Conservation (phyloP, 2,797 vertebrate species). For the Hapalemur alaotrensis region DNA sequence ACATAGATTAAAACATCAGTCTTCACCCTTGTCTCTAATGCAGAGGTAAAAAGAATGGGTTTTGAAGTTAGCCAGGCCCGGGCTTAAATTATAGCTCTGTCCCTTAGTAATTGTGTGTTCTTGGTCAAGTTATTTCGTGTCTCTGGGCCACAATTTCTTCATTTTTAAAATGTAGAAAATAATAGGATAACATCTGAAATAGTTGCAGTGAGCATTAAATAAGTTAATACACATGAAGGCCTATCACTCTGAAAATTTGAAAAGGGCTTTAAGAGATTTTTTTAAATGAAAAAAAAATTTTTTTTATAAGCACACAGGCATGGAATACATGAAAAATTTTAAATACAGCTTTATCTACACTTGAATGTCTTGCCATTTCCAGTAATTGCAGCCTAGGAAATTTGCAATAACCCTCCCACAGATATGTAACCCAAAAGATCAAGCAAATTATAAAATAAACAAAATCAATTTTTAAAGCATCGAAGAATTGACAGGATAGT, state of each 20-base stretch:
- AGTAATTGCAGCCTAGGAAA: not conserved
- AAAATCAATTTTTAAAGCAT: slow-evolving; percentile 4
- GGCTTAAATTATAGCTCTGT: not conserved
- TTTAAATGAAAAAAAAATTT: not conserved
- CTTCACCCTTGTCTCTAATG: not conserved
- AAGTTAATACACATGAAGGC: not conserved
- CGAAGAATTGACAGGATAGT: not conserved
- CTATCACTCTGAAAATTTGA: not conserved
- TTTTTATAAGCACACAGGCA: too few relatives aligned
- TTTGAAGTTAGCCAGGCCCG: not conserved
- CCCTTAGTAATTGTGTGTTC: not conserved
- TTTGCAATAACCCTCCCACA: not conserved
- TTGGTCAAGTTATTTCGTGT: not conserved
- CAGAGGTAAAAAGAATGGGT: not conserved
- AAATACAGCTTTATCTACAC: not conserved
- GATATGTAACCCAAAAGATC: not conserved
- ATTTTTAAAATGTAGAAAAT: not conserved
- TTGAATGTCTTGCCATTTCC: not conserved
- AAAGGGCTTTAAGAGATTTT: not conserved
- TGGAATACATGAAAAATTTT: not conserved
- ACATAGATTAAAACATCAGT: not conserved
- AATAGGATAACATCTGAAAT: not conserved
- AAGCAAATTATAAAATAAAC: not conserved
- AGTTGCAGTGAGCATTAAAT: not conserved
- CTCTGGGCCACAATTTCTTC: not conserved